Percentiles rank a stretch among this genome's conserved stretches.
Evolutionary conservation across 1,140 invertebrate species (phyloP).

Genomic region (Tribolium castaneum): DNA sequence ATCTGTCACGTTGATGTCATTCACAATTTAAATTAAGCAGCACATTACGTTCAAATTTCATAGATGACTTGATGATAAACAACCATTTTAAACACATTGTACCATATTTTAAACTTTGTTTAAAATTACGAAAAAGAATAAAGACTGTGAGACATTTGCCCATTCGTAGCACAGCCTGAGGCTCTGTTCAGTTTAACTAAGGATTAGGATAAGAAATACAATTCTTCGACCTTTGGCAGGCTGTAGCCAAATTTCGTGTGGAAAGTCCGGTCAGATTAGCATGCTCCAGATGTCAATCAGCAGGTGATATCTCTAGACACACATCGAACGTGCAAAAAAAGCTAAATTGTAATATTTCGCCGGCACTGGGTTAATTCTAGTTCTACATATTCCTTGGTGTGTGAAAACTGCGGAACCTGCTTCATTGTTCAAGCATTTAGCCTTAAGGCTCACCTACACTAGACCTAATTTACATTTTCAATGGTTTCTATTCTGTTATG

Average conservation of each 20-base stretch:
- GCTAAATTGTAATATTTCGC: neutral
- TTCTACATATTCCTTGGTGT: slow-evolving; percentile 20
- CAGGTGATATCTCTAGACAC: neutral
- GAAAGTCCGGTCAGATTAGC: slow-evolving; percentile 26
- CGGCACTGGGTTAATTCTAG: slow-evolving; percentile 9
- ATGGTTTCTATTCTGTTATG: slow-evolving; percentile 17
- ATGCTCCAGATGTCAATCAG: slow-evolving; percentile 5
- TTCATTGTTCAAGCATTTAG: slow-evolving; percentile 18
- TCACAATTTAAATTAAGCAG: no score
- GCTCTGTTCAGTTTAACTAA: no score
- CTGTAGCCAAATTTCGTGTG: neutral
- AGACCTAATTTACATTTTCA: slow-evolving; percentile 34
- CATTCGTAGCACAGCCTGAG: no score
- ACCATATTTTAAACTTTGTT: no score
- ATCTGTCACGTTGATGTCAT: no score
- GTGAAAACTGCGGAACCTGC: slow-evolving; percentile 33
- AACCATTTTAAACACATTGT: no score
- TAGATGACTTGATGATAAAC: no score
- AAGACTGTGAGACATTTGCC: no score
- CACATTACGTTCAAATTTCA: no score
- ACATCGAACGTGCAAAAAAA: neutral
- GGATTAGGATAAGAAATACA: no score
- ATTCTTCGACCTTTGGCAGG: neutral
- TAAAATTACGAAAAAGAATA: no score
- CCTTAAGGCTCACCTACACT: slow-evolving; percentile 29